Base-by-base conservation (phyloP, 1,140 invertebrate species). In the Arctopsyche grandis region DNA sequence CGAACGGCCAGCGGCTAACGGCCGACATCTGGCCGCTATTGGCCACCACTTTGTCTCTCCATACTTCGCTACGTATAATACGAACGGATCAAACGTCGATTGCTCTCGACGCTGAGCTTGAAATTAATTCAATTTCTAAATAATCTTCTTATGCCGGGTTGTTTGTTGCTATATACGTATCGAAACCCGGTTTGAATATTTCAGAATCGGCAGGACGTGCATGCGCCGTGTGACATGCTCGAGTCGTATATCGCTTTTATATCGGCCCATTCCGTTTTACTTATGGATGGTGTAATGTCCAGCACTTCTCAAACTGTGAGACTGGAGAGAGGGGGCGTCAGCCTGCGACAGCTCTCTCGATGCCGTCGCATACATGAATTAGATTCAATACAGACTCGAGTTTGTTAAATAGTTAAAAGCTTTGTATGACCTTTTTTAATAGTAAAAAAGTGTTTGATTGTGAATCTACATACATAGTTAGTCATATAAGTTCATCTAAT, bases 241-340 rank as follows among this genome's bases (percentile, higher is more conserved):
- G 38, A 58, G 12, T 63, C 80, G 77, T 81, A 81, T 76, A 81
- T 81, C 80, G 76, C 80, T 10, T 44, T 48, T 63, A 69, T 78
- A 26, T 58, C 52, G 43, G 44, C 66, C 77, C 80, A 79, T 81
- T 79, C 48, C 77, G 66, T 52, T 69, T 81, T 81, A 81, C 80
- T 81, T 81, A 81, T 81, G 77, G 77, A 79, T 79, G 73, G 46
- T 60, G 73, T 81, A 60, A 79, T 73, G 77, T 73, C 46, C 60
- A 46, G 24, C 10, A 14, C 10, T 71, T 22, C 76, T 71, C 38
- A 19, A 0, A 38, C 29, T 38, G 29, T 38, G 29, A 38, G 7
- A 7, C 1, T 7, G 29, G 29, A n/a, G n/a, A 70, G 69, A 24
- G 22, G n/a, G 3, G 24, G 24, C 69, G n/a, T 19, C 14, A 22